Evolutionary conservation across 2,113 vertebrate genomes (phyloP).

Genomic region (Misgurnus mizolepis): DNA sequence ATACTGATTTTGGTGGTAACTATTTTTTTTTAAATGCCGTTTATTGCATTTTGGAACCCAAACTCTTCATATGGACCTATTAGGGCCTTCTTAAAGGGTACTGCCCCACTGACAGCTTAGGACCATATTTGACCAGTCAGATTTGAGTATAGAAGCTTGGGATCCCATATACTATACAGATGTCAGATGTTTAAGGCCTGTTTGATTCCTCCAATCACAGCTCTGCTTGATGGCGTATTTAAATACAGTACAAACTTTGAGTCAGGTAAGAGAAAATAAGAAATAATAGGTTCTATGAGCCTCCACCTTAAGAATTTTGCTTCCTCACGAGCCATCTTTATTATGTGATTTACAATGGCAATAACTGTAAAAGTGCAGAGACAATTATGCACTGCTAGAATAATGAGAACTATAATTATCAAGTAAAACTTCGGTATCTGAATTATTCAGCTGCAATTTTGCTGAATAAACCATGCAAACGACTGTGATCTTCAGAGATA

Average conservation of each 20-base stretch:
- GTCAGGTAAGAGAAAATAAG: not conserved
- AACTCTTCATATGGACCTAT: no score
- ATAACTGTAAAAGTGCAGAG: constrained; percentile 56
- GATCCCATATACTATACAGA: no score
- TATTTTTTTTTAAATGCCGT: no score
- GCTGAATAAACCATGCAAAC: constrained; percentile 63
- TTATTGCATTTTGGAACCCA: no score
- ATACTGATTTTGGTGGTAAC: no score
- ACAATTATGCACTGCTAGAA: constrained; percentile 62
- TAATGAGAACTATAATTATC: constrained; percentile 64
- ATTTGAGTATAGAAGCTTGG: no score
- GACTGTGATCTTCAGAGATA: constrained; percentile 55
- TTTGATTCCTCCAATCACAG: no score
- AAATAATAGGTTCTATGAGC: constrained; percentile 18
- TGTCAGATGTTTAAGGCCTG: no score
- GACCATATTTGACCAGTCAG: no score
- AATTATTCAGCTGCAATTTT: constrained; percentile 62
- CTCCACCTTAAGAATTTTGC: constrained; percentile 40
- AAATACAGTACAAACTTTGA: not conserved
- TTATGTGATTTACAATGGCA: constrained; percentile 57
- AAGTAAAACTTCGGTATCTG: constrained; percentile 63
- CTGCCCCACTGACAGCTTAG: no score
- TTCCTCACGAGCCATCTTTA: constrained; percentile 52
- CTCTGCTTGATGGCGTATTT: no score
- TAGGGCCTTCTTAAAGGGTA: no score